phyloP scores from a whole-genome alignment of 2,888 invertebrate species.

The Tenthredo mesomela region DNA sequence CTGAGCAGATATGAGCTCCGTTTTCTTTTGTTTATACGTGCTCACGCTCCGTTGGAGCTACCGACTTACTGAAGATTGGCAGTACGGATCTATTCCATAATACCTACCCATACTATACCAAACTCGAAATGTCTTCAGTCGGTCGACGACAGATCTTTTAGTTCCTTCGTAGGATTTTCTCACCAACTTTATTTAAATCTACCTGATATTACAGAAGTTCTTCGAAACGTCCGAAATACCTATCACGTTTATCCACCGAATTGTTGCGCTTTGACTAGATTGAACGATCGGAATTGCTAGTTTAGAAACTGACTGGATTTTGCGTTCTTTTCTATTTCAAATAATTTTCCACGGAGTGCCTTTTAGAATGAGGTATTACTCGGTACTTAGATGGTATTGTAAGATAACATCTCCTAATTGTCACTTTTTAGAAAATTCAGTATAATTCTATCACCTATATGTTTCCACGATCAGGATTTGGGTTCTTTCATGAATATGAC shows the following conservation, averaged over 20 bases:
- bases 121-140: constrained; percentile 9
- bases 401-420: too few species aligned
- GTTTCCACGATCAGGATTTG: too few species aligned
- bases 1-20: constrained; percentile 42
- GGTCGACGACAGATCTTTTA: neutral
- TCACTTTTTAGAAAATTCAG: too few species aligned
- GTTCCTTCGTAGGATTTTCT: neutral
- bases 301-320: neutral
- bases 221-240: neutral
- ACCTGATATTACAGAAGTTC: neutral
- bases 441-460: too few species aligned
- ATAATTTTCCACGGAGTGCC: too few species aligned
- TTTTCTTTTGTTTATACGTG: constrained; percentile 47
- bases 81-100: constrained; percentile 23
- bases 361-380: too few species aligned
- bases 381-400: too few species aligned
- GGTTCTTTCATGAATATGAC: too few species aligned
- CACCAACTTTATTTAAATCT: neutral
- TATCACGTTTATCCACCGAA: neutral
- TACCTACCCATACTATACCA: constrained; percentile 2
- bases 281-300: neutral
- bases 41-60: neutral
- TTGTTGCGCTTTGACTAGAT: neutral
- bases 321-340: too few species aligned
- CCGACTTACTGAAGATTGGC: constrained; percentile 34